Evolutionary conservation across 2,113 vertebrate species (phyloP).

Genomic region (Calyptomena viridis): DNA sequence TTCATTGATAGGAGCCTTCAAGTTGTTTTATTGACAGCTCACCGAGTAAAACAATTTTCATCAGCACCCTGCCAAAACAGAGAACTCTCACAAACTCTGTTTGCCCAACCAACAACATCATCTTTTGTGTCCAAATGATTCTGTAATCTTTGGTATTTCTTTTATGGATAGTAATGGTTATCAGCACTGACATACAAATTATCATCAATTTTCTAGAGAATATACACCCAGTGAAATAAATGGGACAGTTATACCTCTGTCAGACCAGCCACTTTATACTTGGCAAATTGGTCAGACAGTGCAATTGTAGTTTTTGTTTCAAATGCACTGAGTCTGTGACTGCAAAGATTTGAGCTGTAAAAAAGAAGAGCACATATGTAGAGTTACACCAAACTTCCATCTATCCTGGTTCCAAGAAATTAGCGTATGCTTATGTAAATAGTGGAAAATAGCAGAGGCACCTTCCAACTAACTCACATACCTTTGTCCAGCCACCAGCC

Average conservation of each 20-base stretch:
- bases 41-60: neutral
- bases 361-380: neutral
- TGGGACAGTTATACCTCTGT: neutral
- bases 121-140: neutral
- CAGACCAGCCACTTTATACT: neutral
- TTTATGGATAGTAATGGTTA: neutral
- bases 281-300: neutral
- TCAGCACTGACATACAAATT: neutral
- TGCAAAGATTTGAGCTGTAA: neutral
- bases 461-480: neutral
- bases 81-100: neutral
- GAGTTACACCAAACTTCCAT: neutral
- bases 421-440: accelerated
- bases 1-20: neutral
- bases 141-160: neutral
- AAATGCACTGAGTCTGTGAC: neutral
- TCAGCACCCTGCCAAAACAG: neutral
- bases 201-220: neutral
- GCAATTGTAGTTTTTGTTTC: neutral
- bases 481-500: neutral
- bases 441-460: neutral
- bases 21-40: neutral
- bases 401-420: neutral
- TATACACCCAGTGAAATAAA: neutral
- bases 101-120: neutral